Evolutionary conservation across 2,797 vertebrate genomes (phyloP).

Genomic region (Taenioides sp.): DNA sequence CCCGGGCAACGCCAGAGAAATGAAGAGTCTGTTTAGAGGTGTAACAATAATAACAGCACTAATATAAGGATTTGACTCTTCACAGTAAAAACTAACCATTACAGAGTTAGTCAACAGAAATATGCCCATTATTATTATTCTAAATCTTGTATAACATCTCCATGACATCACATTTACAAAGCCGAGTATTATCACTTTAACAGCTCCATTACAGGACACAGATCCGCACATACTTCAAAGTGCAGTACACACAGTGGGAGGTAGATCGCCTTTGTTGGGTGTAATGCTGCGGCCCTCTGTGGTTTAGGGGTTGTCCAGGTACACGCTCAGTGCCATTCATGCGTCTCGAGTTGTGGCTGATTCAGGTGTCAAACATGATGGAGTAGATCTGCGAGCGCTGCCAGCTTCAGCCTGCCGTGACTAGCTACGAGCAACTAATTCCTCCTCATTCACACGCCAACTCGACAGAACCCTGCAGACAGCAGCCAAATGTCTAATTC

Average conservation of each 20-base stretch:
- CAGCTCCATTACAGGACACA: background rate
- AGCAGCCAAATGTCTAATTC: too few relatives aligned
- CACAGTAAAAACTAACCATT: too few relatives aligned
- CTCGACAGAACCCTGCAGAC: conserved; percentile 18
- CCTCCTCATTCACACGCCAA: conserved; percentile 55
- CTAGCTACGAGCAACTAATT: conserved; percentile 32
- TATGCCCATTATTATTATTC: background rate
- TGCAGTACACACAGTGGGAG: conserved; percentile 13
- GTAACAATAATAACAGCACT: too few relatives aligned
- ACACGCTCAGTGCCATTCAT: conserved; percentile 57
- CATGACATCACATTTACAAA: background rate
- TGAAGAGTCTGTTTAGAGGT: too few relatives aligned
- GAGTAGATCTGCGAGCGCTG: conserved; percentile 46
- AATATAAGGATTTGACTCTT: too few relatives aligned
- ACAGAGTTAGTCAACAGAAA: background rate
- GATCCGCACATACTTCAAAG: background rate
- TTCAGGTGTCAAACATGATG: conserved; percentile 69
- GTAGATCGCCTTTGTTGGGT: conserved; percentile 25
- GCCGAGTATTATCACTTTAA: background rate
- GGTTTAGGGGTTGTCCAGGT: conserved; percentile 49
- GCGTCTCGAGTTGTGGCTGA: conserved; percentile 52
- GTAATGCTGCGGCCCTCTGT: conserved; percentile 34
- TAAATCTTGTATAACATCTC: background rate
- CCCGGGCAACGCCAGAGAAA: too few relatives aligned
- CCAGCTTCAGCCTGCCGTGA: conserved; percentile 59